These are phyloP conservation scores for Emydocephalus ijimae DNA, from an alignment of 2,113 vertebrate species.

Conservation along the genomic window DNA sequence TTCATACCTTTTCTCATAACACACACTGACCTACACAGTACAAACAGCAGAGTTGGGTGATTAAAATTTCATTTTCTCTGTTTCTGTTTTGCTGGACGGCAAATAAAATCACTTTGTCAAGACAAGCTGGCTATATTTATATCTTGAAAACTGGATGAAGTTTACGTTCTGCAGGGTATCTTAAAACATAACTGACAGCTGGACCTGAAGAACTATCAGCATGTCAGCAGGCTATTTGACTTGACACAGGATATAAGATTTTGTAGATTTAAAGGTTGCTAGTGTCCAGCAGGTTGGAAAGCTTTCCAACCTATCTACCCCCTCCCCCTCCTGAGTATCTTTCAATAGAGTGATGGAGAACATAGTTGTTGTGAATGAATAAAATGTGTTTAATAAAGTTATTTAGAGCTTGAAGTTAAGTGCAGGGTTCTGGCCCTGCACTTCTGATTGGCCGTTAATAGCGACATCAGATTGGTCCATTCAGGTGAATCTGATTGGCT, in stretches of 20 bases:
- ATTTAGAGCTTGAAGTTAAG: no score
- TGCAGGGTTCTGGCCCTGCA: no score
- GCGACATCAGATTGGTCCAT: no score
- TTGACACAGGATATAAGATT: slow-evolving; percentile 17
- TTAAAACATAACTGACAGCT: slow-evolving; percentile 47
- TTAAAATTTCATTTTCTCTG: neutral
- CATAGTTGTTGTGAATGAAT: no score
- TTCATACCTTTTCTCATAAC: neutral
- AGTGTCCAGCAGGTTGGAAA: neutral
- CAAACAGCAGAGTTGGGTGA: neutral
- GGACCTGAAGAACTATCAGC: slow-evolving; percentile 26
- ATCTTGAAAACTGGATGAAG: slow-evolving; percentile 26
- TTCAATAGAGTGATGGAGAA: neutral
- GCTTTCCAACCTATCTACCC: neutral
- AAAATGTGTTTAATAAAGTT: no score
- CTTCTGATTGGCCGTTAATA: no score
- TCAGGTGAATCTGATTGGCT: no score
- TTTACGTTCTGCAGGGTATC: slow-evolving; percentile 34
- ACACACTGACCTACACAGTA: neutral
- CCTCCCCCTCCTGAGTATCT: neutral
- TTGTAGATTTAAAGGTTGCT: slow-evolving; percentile 8
- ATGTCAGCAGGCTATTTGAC: slow-evolving; percentile 21
- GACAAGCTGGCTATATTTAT: slow-evolving; percentile 16
- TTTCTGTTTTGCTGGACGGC: neutral
- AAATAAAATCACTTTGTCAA: slow-evolving; percentile 10